Evolutionary conservation across 2,797 vertebrate species (phyloP), one percentile per base, ranked within the genome.

Genomic region (Zenarchopterus dispar): DNA sequence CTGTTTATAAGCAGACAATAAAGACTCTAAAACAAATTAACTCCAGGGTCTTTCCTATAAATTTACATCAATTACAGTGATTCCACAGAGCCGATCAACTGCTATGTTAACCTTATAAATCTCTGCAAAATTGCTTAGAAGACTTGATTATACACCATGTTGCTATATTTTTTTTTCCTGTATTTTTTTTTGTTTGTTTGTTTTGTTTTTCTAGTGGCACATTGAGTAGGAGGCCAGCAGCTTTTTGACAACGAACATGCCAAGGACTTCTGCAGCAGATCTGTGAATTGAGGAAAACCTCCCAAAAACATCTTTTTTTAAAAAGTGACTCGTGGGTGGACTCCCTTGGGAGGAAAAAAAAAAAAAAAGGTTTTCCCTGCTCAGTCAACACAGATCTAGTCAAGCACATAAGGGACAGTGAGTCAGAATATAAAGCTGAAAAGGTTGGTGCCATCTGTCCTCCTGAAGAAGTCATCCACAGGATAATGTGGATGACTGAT

Each of bases 291-390:
- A 82, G 73, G 83, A 86, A 77, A 80, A 84, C 67, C 67, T 28
- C 28, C 28, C 28, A 77, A 67, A 56, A 70, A 70, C 56, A 75
- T 55, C 24, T 82, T n/a, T n/a, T n/a, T n/a, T n/a, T 57, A 57
- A 71, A 78, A 85, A 80, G 55, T 73, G 75, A 58, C 62, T 70
- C 55, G 84, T 90, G 84, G 83, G 86, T 61, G 82, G 88, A 84
- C 75, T 79, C 75, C 10, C 69, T 10, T 82, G 67, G 75, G 85
- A 76, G 81, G 78, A 81, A 82, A 75, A 81, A 82, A 80, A 82
- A 62, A 51, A 77, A 76, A 82, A 73, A 82, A 76, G 82, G 19
- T 85, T 85, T 67, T 78, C 85, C 78, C 5, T 46, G 64, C 81
- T 81, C 64, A 80, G 76, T 62, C 50, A 39, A 70, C 45, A 22